A percentile compares a stretch with the other conserved stretches of the same genome.
phyloP scores from a whole-genome alignment of 2,797 vertebrate species.

The Pipistrellus pipistrellus region DNA sequence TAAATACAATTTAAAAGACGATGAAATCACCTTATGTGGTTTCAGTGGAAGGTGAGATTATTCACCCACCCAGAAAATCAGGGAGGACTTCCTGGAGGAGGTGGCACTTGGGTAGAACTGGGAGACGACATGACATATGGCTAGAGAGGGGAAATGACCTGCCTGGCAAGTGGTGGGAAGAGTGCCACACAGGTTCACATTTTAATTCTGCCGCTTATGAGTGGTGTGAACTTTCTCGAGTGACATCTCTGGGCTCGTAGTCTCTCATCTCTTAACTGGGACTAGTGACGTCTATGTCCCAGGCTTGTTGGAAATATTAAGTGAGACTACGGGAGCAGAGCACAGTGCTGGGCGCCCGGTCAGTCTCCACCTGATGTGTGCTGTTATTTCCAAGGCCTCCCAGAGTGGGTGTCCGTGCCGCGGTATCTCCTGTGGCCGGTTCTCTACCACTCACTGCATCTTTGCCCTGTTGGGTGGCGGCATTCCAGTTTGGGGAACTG shows the following conservation, averaged over 20 bases:
- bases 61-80: neutral
- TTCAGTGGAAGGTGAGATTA: neutral
- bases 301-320: neutral
- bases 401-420: fast-evolving
- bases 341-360: fast-evolving
- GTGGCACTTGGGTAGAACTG: neutral
- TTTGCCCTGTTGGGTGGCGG: neutral
- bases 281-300: neutral
- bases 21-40: neutral
- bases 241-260: neutral
- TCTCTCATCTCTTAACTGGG: neutral
- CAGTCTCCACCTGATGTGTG: fast-evolving
- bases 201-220: neutral
- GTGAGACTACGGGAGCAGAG: fast-evolving
- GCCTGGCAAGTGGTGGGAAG: neutral
- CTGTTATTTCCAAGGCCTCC: neutral
- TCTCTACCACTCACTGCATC: neutral
- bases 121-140: neutral
- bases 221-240: neutral
- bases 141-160: neutral
- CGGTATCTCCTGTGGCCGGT: fast-evolving
- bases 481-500: neutral
- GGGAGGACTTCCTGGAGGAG: neutral
- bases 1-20: neutral
- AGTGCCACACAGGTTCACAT: neutral